phyloP scores from a whole-genome alignment of 2,797 vertebrate genomes.

The Lepus oiostolus region DNA sequence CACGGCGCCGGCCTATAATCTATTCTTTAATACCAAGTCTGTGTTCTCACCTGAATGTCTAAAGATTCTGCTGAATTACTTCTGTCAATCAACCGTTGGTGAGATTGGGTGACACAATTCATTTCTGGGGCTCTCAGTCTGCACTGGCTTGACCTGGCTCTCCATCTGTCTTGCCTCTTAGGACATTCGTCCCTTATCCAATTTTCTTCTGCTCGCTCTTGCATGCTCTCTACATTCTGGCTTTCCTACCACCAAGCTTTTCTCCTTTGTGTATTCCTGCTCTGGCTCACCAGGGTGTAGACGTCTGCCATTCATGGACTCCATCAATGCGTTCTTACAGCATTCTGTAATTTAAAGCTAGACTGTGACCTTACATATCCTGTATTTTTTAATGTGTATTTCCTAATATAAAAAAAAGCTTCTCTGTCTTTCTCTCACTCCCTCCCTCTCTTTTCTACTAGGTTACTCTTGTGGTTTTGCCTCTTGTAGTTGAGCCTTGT shows the following conservation, averaged over 20 bases:
- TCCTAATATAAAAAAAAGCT: background rate
- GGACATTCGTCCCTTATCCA: background rate
- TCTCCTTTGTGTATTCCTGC: background rate
- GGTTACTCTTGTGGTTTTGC: background rate
- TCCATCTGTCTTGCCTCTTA: background rate
- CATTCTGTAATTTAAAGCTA: background rate
- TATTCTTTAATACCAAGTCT: constrained; percentile 20
- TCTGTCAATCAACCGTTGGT: background rate
- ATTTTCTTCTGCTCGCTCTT: background rate
- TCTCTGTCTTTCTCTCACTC: no score
- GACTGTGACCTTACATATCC: background rate
- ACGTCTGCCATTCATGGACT: background rate
- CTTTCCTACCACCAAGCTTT: background rate
- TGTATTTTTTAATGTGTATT: background rate
- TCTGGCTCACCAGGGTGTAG: background rate
- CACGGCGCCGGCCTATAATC: background rate
- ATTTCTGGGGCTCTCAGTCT: background rate
- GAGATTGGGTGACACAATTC: background rate
- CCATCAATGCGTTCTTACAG: background rate
- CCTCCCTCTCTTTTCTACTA: background rate
- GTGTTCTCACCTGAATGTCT: background rate
- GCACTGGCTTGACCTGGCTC: background rate
- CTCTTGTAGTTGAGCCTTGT: background rate
- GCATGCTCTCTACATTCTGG: background rate
- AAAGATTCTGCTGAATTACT: background rate